These are phyloP conservation scores for Dreissena rostriformis DNA, from an alignment of 1,140 invertebrate genomes.

Conservation along the genomic window DNA sequence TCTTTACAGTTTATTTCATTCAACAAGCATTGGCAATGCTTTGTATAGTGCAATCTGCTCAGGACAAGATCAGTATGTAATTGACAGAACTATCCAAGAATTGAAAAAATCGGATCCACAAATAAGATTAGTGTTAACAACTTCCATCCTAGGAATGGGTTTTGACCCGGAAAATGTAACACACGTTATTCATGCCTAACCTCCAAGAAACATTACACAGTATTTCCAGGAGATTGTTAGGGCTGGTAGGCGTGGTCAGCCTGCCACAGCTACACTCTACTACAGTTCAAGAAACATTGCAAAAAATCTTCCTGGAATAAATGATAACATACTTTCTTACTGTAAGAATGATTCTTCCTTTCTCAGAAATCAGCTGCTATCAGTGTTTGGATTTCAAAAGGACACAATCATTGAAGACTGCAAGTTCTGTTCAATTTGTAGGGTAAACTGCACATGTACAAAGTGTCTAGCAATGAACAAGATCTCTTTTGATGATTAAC, in stretches of 20 bases:
- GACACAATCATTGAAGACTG: constrained; percentile 23
- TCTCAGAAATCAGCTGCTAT: constrained; percentile 34
- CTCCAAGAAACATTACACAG: constrained; percentile 31
- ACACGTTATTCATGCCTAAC: constrained; percentile 11
- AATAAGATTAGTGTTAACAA: constrained; percentile 11
- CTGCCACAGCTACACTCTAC: constrained; percentile 20
- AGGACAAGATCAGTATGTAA: constrained; percentile 25
- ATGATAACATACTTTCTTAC: constrained; percentile 30
- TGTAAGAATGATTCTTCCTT: constrained; percentile 44
- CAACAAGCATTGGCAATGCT: not conserved
- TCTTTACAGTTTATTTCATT: constrained; percentile 10
- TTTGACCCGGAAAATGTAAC: constrained; percentile 27
- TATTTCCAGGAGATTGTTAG: constrained; percentile 50
- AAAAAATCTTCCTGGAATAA: constrained; percentile 39
- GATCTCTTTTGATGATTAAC: not conserved
- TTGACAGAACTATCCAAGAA: constrained; percentile 26
- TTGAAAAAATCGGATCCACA: constrained; percentile 6
- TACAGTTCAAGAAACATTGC: constrained; percentile 43
- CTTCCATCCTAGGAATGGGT: constrained; percentile 41
- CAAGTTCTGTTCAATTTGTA: constrained; percentile 49
- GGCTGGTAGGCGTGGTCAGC: constrained; percentile 21
- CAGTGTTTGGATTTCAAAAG: constrained; percentile 46
- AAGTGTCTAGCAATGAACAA: constrained; percentile 31
- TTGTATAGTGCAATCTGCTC: constrained; percentile 26
- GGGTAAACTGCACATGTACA: constrained; percentile 27